Percentiles rank a stretch among this genome's conserved stretches.
These are phyloP conservation scores for Drosophila pseudotakahashii DNA, from an alignment of 2,888 invertebrate genomes.

Conservation along the genomic window DNA sequence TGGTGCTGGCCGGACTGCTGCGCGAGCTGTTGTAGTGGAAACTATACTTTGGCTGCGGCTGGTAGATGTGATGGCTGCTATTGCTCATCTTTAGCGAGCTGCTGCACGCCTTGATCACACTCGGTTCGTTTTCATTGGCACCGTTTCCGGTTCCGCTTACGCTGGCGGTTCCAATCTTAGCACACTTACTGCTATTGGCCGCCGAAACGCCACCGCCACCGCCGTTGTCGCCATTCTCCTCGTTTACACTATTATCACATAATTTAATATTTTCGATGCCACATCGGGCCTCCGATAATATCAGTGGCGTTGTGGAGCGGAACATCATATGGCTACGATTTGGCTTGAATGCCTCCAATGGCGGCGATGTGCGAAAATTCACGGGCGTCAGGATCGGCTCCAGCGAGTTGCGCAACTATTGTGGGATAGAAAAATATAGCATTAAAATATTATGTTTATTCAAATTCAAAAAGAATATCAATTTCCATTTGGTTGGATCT, in stretches of 20 bases:
- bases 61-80: conserved; percentile 83
- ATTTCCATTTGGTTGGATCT: no score
- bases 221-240: conserved; percentile 77
- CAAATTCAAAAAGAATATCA: neutral
- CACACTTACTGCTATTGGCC: conserved; percentile 50
- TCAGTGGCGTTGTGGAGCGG: conserved; percentile 85
- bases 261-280: conserved; percentile 85
- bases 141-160: conserved; percentile 23
- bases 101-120: conserved; percentile 76
- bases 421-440: neutral
- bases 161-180: conserved; percentile 40
- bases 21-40: conserved; percentile 84
- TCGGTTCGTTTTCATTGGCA: conserved; percentile 74
- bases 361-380: conserved; percentile 95
- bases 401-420: conserved; percentile 87
- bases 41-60: conserved; percentile 83
- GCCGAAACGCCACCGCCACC: conserved; percentile 25
- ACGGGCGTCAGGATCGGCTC: conserved; percentile 91
- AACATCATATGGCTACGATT: conserved; percentile 85
- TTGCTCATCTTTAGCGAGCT: conserved; percentile 83
- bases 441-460: neutral
- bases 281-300: conserved; percentile 84
- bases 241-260: conserved; percentile 85
- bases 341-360: conserved; percentile 94
- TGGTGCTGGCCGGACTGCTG: conserved; percentile 84